Evolutionary conservation across 2,888 invertebrate genomes (phyloP).

Genomic region (Dolichopus griseipennis): DNA sequence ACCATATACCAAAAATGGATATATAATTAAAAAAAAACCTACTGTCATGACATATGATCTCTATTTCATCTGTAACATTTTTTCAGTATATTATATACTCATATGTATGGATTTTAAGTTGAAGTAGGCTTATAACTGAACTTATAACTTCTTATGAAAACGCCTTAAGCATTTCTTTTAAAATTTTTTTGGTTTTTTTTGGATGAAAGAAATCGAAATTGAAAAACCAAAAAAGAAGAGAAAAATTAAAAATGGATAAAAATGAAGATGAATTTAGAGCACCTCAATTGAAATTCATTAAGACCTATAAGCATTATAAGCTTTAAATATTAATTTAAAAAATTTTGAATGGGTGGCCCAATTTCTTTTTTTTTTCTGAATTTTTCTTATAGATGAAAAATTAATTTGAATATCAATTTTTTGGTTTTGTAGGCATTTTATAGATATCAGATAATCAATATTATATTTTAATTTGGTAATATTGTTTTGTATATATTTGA

Average conservation of each 20-base stretch:
- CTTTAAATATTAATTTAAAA: neutral
- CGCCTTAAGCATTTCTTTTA: neutral
- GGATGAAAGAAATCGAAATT: no score
- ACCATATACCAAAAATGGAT: neutral
- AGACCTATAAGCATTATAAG: neutral
- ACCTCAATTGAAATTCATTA: neutral
- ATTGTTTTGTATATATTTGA: neutral
- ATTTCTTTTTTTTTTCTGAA: neutral
- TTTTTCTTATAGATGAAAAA: neutral
- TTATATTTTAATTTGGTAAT: neutral
- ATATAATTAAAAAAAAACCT: neutral
- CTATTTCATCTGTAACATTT: neutral
- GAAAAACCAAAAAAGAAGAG: no score
- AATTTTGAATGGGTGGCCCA: conserved; percentile 2
- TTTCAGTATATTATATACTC: no score
- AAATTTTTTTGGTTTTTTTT: neutral
- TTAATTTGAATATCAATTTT: neutral
- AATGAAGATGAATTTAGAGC: neutral
- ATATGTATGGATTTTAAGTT: neutral
- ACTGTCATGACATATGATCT: neutral
- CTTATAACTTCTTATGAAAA: neutral
- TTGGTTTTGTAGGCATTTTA: neutral
- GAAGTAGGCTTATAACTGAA: neutral
- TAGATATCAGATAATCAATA: neutral
- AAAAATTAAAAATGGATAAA: neutral